Conservation (phyloP, 2,797 vertebrate species). For the Podargus strigoides region DNA sequence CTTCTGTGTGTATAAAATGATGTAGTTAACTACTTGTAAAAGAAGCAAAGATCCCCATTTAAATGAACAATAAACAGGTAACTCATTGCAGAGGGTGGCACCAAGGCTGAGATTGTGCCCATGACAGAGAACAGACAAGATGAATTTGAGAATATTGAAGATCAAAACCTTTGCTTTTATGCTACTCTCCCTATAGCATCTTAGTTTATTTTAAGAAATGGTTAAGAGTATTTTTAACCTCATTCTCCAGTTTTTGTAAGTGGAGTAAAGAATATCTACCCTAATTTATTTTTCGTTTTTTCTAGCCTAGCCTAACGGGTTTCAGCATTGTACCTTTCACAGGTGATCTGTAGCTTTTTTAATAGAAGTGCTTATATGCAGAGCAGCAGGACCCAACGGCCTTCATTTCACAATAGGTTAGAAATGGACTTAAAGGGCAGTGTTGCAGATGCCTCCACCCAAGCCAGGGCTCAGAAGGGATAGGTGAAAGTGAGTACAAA, state of each 20-base stretch:
- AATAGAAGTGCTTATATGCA: not conserved
- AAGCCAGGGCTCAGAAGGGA: not conserved
- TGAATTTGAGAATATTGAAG: not conserved
- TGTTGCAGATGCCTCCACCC: not conserved
- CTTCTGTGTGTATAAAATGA: not conserved
- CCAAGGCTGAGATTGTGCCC: not conserved
- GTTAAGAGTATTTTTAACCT: not conserved
- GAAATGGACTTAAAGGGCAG: not conserved
- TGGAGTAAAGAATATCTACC: not conserved
- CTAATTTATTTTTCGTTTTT: not conserved
- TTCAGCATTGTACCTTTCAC: not conserved
- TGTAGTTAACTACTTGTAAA: not conserved
- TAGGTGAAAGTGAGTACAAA: conserved; percentile 26
- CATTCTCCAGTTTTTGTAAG: not conserved
- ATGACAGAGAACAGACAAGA: not conserved
- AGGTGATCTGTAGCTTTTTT: not conserved
- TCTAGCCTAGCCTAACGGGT: not conserved
- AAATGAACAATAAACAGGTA: not conserved
- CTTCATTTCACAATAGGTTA: not conserved
- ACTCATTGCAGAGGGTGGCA: not conserved
- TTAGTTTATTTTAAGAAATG: not conserved
- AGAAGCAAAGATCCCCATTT: not conserved
- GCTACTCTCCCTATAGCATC: not conserved
- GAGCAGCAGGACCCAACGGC: not conserved
- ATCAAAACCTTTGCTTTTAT: not conserved